phyloP scores from a whole-genome alignment of 1,140 invertebrate species.

The Cherax quadricarinatus region DNA sequence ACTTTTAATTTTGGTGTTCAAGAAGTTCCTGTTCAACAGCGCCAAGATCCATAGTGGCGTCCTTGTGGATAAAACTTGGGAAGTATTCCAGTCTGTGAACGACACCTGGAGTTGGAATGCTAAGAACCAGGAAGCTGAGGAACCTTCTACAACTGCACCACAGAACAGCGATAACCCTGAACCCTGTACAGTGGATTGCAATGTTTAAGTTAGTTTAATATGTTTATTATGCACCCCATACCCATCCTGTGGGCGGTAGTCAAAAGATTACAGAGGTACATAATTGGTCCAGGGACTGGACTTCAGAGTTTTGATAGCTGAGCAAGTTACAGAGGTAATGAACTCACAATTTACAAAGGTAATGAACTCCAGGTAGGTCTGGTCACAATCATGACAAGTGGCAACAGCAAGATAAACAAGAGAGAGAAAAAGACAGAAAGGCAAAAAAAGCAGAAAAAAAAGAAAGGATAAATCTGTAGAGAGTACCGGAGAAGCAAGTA shows the following conservation, averaged over 20 bases:
- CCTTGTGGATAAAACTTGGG: constrained; percentile 19
- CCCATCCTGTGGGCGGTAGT: too few species aligned
- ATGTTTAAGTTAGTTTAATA: too few species aligned
- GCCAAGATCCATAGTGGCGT: not conserved
- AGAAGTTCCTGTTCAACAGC: constrained; percentile 10
- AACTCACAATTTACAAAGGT: too few species aligned
- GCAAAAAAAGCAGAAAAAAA: not conserved
- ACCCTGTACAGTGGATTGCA: too few species aligned
- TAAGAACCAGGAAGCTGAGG: not conserved
- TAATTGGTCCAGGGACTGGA: too few species aligned
- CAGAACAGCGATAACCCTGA: not conserved
- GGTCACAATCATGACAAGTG: too few species aligned
- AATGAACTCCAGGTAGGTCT: too few species aligned
- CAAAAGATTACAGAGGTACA: too few species aligned
- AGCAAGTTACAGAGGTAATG: too few species aligned
- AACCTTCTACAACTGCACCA: not conserved
- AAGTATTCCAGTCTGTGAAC: constrained; percentile 11
- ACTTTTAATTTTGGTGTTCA: not conserved
- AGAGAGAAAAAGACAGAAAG: constrained; percentile 17
- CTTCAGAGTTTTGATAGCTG: too few species aligned
- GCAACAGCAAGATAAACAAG: not conserved
- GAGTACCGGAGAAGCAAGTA: too few species aligned
- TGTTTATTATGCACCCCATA: too few species aligned
- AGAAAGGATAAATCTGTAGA: not conserved
- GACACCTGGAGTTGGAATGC: not conserved